These are phyloP conservation scores for Pseudochaenichthys georgianus DNA, from an alignment of 2,797 vertebrate genomes.

Conservation along the genomic window DNA sequence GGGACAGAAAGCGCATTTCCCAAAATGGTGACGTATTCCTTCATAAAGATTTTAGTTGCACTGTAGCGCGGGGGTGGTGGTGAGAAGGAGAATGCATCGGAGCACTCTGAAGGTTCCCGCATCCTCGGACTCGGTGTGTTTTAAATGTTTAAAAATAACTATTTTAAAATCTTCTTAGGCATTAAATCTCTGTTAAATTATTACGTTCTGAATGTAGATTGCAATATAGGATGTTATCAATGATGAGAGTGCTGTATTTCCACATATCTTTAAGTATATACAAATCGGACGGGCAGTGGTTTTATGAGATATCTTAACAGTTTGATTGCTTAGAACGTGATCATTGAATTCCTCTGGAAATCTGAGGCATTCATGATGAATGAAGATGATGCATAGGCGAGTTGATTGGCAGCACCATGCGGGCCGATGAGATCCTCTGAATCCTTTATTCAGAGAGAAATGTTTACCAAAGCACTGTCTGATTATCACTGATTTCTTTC, in stretches of 20 bases:
- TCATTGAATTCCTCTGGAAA: background rate
- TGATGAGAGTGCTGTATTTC: constrained; percentile 27
- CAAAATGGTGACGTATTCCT: background rate
- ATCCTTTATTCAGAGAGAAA: constrained; percentile 30
- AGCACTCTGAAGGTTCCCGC: background rate
- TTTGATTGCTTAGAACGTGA: constrained; percentile 24
- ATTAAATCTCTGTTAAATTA: constrained; percentile 42
- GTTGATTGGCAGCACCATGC: background rate
- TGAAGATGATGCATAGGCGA: background rate
- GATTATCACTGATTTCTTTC: constrained; percentile 48
- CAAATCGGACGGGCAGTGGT: constrained; percentile 14
- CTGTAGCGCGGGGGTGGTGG: constrained; percentile 37
- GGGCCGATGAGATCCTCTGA: constrained; percentile 14
- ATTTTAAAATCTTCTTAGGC: constrained; percentile 37
- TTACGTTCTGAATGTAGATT: constrained; percentile 63
- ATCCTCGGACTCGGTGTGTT: background rate
- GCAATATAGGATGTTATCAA: constrained; percentile 22
- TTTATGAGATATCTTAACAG: constrained; percentile 44
- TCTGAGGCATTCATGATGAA: constrained; percentile 5
- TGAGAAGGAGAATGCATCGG: background rate
- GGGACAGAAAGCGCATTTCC: background rate
- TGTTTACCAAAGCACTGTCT: constrained; percentile 76
- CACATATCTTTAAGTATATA: constrained; percentile 4
- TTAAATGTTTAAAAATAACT: background rate
- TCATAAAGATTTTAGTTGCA: constrained; percentile 65